Conservation (phyloP, 2,888 invertebrate genomes). For the Volucella inanis region DNA sequence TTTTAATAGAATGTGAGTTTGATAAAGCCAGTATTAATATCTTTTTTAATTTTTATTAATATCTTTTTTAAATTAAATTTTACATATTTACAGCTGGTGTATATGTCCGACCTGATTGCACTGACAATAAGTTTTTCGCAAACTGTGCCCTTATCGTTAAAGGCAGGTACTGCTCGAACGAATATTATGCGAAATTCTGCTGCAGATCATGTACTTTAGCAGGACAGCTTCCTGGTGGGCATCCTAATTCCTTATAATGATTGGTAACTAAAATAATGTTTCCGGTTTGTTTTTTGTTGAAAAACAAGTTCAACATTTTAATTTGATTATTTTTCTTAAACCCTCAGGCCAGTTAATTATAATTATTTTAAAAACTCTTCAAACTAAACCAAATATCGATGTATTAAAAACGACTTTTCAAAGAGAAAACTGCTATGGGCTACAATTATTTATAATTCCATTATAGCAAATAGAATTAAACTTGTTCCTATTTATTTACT, state of each 20-base stretch:
- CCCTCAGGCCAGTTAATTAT: conserved; percentile 66
- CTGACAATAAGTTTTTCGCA: conserved; percentile 94
- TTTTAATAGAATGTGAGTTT: conserved; percentile 90
- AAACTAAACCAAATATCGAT: conserved; percentile 63
- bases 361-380: conserved; percentile 42
- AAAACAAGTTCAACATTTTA: conserved; percentile 7
- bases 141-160: conserved; percentile 94
- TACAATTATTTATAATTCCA: conserved; percentile 54
- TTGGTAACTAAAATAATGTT: conserved; percentile 21
- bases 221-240: conserved; percentile 86
- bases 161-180: conserved; percentile 92
- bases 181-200: conserved; percentile 96
- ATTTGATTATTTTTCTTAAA: conserved; percentile 34
- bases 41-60: no score
- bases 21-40: not conserved
- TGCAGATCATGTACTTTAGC: conserved; percentile 96
- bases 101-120: conserved; percentile 91
- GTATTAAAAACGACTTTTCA: conserved; percentile 61
- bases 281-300: conserved; percentile 8
- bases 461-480: conserved; percentile 63
- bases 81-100: conserved; percentile 80
- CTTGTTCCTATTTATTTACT: conserved; percentile 73
- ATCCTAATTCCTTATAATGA: conserved; percentile 80
- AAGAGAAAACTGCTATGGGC: conserved; percentile 46
- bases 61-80: not conserved